phyloP scores from a whole-genome alignment of 1,140 invertebrate genomes.

The Ditylenchus dipsaci region DNA sequence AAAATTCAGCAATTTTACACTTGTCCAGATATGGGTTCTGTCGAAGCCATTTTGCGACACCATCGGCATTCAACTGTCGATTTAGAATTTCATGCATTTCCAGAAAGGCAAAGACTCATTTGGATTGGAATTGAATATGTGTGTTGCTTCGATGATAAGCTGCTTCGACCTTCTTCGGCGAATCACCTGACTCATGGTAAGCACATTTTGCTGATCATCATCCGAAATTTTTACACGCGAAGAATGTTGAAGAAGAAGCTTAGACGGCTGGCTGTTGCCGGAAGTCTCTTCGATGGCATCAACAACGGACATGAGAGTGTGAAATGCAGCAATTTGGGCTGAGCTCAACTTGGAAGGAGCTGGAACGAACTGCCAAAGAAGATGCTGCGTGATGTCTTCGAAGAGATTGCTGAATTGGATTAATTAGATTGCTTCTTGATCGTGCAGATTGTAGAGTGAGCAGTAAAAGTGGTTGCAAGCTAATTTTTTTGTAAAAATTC shows the following conservation, averaged over 20 bases:
- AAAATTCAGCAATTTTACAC: constrained; percentile 91
- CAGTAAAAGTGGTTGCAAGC: no score
- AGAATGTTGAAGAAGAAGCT: no score
- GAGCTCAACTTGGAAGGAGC: constrained; percentile 70
- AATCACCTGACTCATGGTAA: not conserved
- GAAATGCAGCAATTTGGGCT: constrained; percentile 83
- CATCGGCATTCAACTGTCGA: constrained; percentile 70
- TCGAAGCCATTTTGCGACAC: constrained; percentile 79
- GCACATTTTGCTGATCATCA: not conserved
- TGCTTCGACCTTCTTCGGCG: constrained; percentile 38
- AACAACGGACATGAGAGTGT: constrained; percentile 83
- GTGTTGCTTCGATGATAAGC: constrained; percentile 49
- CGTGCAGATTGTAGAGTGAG: no score
- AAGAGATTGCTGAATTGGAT: not conserved
- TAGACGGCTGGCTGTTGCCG: not conserved
- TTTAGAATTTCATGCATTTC: constrained; percentile 81
- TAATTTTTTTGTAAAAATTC: no score
- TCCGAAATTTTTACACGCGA: no score
- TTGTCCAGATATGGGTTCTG: constrained; percentile 93
- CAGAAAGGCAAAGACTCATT: constrained; percentile 73
- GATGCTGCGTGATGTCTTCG: not conserved
- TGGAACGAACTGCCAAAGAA: constrained; percentile 82
- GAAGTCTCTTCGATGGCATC: constrained; percentile 73
- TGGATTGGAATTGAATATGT: constrained; percentile 50
- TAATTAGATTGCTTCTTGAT: no score